Evolutionary conservation across 2,113 vertebrate genomes (phyloP), one percentile per base, ranked within the genome.

Genomic region (Callionymus lyra): DNA sequence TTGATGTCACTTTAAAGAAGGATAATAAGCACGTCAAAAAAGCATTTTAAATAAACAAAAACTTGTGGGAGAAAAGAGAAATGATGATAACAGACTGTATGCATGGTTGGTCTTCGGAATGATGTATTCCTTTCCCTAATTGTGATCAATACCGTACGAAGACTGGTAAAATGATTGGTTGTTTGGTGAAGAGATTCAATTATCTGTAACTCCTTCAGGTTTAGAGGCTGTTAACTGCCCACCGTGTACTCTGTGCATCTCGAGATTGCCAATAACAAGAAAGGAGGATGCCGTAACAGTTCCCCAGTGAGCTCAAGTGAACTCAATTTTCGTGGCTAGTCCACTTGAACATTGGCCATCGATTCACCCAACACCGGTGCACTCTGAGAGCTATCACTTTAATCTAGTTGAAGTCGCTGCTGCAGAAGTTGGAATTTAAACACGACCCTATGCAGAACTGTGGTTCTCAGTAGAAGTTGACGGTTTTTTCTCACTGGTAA

Each of bases 81-180:
- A 40, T 47, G 19, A 43, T 38, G 18, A 50, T 10, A 16, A n/a
- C n/a, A n/a, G n/a, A n/a, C n/a, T n/a, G 11, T 50, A 41, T 27
- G 8, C 21, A 8, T 27, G 4, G 21, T 27, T 27, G 21, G 21
- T 8, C 21, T 5, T 27, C 21, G 8, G 21, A 27, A 27, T 27
- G 21, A 8, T 8, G 34, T 35, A n/a, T 2, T 34, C 18, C 18
- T 15, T 17, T 10, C 31, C 5, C 34, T 35, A 6, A 34, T 1
- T 34, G 33, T 34, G 4, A 12, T 12, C 33, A 34, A 27, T 27
- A 27, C 21, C 21, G 21, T 12, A 12, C 11, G 3, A n/a, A 13
- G 12, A 35, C 34, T 35, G 34, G n/a, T 35, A 35, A 35, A n/a
- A 35, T 35, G 34, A 35, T 35, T 35, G 12, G 34, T 35, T 35